These are phyloP conservation scores for Nannoperca australis DNA, from an alignment of 2,797 vertebrate species.

Conservation along the genomic window DNA sequence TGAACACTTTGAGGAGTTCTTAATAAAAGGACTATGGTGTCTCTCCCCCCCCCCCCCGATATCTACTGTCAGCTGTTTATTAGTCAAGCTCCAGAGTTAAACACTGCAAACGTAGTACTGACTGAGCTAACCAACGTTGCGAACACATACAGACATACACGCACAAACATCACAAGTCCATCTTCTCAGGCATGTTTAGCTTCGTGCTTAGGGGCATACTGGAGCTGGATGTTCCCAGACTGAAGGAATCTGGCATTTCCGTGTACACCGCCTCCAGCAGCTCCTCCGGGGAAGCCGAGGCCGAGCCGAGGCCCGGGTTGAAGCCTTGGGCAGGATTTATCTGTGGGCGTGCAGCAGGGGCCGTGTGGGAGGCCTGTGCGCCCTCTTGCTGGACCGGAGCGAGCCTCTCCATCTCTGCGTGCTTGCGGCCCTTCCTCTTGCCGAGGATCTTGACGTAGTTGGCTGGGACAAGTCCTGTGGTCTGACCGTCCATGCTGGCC, in stretches of 20 bases:
- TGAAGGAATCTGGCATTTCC: constrained; percentile 77
- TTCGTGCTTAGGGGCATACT: constrained; percentile 47
- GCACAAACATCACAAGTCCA: constrained; percentile 75
- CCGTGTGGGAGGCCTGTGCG: constrained; percentile 44
- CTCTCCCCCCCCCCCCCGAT: neutral
- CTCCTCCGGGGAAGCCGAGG: constrained; percentile 83
- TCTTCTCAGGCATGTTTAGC: constrained; percentile 70
- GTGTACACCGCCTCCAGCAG: constrained; percentile 91
- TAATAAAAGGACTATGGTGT: neutral
- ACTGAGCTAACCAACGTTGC: constrained; percentile 8
- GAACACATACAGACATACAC: constrained; percentile 17
- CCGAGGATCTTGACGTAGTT: constrained; percentile 96
- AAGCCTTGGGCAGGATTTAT: constrained; percentile 45
- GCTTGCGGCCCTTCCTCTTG: constrained; percentile 92
- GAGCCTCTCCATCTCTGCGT: constrained; percentile 83
- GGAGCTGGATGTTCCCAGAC: constrained; percentile 40
- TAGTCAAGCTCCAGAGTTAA: constrained; percentile 24
- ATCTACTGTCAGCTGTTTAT: constrained; percentile 6
- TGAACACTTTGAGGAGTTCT: constrained; percentile 1
- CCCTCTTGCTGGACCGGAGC: constrained; percentile 76
- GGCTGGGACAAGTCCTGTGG: constrained; percentile 93
- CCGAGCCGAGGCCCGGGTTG: neutral
- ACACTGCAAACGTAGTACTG: constrained; percentile 22
- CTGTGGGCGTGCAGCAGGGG: constrained; percentile 16
- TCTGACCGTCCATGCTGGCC: constrained; percentile 93